phyloP scores from a whole-genome alignment of 92 coral and sea anemone genomes.

The Phymanthus crucifer region DNA sequence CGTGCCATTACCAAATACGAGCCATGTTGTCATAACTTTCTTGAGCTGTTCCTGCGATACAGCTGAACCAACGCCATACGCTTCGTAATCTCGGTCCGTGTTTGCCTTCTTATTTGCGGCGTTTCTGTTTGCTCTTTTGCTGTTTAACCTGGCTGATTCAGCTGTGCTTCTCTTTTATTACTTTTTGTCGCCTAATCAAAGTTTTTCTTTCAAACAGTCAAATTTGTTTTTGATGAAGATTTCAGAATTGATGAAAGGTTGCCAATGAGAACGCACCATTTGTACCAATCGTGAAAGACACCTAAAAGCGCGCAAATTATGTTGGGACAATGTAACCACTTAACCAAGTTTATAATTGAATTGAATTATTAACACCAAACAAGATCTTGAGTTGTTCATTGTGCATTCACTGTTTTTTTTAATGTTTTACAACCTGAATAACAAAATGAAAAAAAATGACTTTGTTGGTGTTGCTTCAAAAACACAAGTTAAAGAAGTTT shows the following conservation, averaged over 20 bases:
- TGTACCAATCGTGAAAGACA: not conserved
- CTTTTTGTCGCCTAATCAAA: constrained; percentile 29
- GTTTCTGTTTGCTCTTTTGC: constrained; percentile 7
- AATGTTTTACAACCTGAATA: not conserved
- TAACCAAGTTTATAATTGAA: not conserved
- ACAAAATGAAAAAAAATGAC: not conserved
- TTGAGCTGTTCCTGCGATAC: constrained; percentile 10
- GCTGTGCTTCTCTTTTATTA: constrained; percentile 32
- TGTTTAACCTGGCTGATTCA: constrained; percentile 16
- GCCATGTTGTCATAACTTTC: constrained; percentile 16
- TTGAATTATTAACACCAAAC: not conserved
- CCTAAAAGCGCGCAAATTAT: not conserved
- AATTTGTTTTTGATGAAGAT: not conserved
- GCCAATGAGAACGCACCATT: not conserved
- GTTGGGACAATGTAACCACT: not conserved
- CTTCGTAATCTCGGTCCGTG: not conserved
- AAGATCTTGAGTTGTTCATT: not conserved
- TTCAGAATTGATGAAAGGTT: constrained; percentile 6
- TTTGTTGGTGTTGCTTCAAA: too few species aligned
- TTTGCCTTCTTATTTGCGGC: constrained; percentile 17
- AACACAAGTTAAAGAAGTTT: too few species aligned
- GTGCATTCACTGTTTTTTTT: not conserved
- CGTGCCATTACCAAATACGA: constrained; percentile 1
- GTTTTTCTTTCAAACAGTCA: constrained; percentile 6
- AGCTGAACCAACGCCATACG: constrained; percentile 15